These are phyloP conservation scores for Typhlichthys subterraneus DNA, from an alignment of 2,797 vertebrate species.

Conservation along the genomic window DNA sequence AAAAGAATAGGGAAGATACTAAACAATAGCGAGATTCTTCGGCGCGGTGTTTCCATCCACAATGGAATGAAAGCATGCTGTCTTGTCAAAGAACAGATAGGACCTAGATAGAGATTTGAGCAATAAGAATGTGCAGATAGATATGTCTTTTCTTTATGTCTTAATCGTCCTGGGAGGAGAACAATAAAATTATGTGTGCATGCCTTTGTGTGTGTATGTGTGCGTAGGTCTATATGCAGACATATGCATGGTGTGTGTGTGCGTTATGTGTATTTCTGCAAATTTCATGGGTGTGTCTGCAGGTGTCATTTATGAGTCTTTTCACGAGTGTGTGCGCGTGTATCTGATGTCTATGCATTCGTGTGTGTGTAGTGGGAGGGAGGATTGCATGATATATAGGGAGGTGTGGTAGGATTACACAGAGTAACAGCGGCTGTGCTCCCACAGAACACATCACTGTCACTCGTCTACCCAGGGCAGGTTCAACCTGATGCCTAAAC, in stretches of 20 bases:
- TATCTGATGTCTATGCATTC: no score
- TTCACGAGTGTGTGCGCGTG: no score
- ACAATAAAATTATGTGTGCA: slow-evolving; percentile 30
- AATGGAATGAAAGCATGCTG: slow-evolving; percentile 47
- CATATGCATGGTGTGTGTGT: slow-evolving; percentile 3
- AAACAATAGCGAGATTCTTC: slow-evolving; percentile 31
- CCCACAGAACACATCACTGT: slow-evolving; percentile 49
- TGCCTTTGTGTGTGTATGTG: slow-evolving; percentile 28
- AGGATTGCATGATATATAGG: slow-evolving; percentile 3
- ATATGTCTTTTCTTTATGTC: slow-evolving; percentile 27
- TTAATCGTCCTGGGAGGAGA: slow-evolving; percentile 23
- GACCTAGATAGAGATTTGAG: slow-evolving; percentile 26
- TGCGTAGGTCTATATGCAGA: slow-evolving; percentile 2
- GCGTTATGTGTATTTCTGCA: no score
- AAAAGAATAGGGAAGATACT: slow-evolving; percentile 25
- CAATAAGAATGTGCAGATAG: slow-evolving; percentile 16
- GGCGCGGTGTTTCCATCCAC: slow-evolving; percentile 28
- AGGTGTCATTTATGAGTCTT: no score
- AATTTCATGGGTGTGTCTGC: no score
- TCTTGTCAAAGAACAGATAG: slow-evolving; percentile 41
- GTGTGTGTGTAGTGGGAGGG: background rate
- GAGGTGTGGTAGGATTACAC: slow-evolving; percentile 52
- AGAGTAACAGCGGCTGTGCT: slow-evolving; percentile 49
- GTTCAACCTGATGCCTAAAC: slow-evolving; percentile 16
- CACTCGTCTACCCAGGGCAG: slow-evolving; percentile 15